phyloP scores from a whole-genome alignment of 2,113 vertebrate genomes.

The Leptobrachium ailaonicum region DNA sequence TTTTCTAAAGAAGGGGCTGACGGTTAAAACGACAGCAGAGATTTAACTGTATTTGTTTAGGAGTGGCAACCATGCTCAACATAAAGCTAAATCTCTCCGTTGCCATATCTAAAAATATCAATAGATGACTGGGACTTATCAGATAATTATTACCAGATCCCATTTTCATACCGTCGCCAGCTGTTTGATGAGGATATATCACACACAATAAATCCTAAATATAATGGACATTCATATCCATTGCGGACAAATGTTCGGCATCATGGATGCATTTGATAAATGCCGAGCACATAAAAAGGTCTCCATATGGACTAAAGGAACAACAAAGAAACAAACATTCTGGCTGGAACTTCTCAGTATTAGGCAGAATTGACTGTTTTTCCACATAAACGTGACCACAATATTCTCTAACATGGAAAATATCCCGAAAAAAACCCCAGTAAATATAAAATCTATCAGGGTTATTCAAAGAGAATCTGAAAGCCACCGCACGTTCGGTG shows the following conservation, averaged over 20 bases:
- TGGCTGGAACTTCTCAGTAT: too few species aligned
- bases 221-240: constrained; percentile 25
- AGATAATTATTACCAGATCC: constrained; percentile 51
- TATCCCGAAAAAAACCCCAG: too few species aligned
- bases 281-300: background rate
- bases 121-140: constrained; percentile 48
- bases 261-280: constrained; percentile 18
- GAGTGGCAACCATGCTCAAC: constrained; percentile 40
- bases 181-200: constrained; percentile 31
- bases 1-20: background rate
- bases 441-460: too few species aligned
- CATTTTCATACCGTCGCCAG: constrained; percentile 44
- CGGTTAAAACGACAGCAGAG: background rate
- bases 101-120: constrained; percentile 53
- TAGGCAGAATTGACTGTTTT: too few species aligned
- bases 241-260: background rate
- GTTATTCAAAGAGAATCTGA: too few species aligned
- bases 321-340: too few species aligned
- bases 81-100: constrained; percentile 44
- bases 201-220: constrained; percentile 25
- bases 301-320: constrained; percentile 12
- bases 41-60: background rate
- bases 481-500: too few species aligned
- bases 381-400: too few species aligned
- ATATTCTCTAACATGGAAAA: too few species aligned